phyloP scores from a whole-genome alignment of 2,888 invertebrate species.

The Drosophila macrospina region DNA sequence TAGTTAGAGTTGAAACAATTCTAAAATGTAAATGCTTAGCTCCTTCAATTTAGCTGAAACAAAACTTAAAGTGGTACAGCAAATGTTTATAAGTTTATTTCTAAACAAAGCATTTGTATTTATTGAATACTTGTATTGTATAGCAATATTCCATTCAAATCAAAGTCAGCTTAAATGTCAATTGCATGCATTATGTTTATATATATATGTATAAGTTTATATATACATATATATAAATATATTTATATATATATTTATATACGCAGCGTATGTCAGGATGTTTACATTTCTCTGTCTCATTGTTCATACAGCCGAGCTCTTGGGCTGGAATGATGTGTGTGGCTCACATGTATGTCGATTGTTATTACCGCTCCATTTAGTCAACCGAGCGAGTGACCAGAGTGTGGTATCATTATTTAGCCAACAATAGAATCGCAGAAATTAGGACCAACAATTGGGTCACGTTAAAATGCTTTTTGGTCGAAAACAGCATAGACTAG shows the following conservation, averaged over 20 bases:
- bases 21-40: no score
- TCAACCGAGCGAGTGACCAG: slow-evolving; percentile 4
- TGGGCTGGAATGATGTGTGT: slow-evolving; percentile 1
- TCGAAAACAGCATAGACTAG: slow-evolving; percentile 7
- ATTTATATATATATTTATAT: slow-evolving; percentile 54
- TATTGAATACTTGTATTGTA: neutral
- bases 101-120: neutral
- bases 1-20: neutral
- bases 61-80: neutral
- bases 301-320: no score
- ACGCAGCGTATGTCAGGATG: slow-evolving; percentile 50
- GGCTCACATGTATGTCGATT: slow-evolving; percentile 20
- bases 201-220: slow-evolving; percentile 52
- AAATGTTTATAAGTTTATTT: neutral
- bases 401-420: slow-evolving; percentile 67
- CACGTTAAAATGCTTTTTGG: slow-evolving; percentile 50
- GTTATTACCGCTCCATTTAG: slow-evolving; percentile 20
- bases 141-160: slow-evolving; percentile 25
- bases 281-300: slow-evolving; percentile 29
- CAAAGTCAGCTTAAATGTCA: slow-evolving; percentile 35
- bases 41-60: neutral
- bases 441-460: slow-evolving; percentile 64
- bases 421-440: slow-evolving; percentile 54
- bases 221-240: slow-evolving; percentile 57
- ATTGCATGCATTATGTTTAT: slow-evolving; percentile 41